Evolutionary conservation across 2,113 vertebrate genomes (phyloP), one percentile per base, ranked within the genome.

Genomic region (Nannospalax galili): DNA sequence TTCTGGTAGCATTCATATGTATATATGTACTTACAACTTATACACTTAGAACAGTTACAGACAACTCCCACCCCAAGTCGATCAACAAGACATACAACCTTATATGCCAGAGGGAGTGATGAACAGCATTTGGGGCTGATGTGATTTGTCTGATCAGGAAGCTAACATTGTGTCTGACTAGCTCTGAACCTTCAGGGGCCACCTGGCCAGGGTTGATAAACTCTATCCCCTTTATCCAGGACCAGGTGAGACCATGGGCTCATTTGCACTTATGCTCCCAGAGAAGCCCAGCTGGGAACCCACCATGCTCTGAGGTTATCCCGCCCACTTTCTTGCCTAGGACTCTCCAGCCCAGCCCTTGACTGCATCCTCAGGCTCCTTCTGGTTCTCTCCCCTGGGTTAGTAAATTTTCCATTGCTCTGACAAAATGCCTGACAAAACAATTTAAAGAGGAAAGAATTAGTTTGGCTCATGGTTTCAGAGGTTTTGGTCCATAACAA

Each of bases 1-100:
- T 95, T 98, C 97, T 97, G 96, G 95, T 97, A 97, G 97, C 96
- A 96, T 97, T 96, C 84, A 80, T 91, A 81, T n/a, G n/a, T n/a
- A n/a, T n/a, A n/a, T n/a, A n/a, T n/a, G n/a, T n/a, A n/a, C n/a
- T n/a, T n/a, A n/a, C n/a, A n/a, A n/a, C n/a, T n/a, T n/a, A n/a
- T n/a, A n/a, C n/a, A 52, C 85, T 92, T 91, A 52, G 56, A 92
- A 93, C 84, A 85, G 90, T 96, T 52, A 93, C 95, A 96, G 97
- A 95, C n/a, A 91, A 37, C 93, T 92, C 3, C 88, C n/a, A 45
- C 30, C 30, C 20, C 56, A 98, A 62, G 89, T 60, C 0, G 28
- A 95, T 95, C 97, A 94, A 92, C 85, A 81, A 97, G n/a, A 62
- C 40, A 97, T 37, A 95, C 96, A 97, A 95, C 60, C 7, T 2